phyloP scores from a whole-genome alignment of 2,797 vertebrate genomes.

The Danio choprae region DNA sequence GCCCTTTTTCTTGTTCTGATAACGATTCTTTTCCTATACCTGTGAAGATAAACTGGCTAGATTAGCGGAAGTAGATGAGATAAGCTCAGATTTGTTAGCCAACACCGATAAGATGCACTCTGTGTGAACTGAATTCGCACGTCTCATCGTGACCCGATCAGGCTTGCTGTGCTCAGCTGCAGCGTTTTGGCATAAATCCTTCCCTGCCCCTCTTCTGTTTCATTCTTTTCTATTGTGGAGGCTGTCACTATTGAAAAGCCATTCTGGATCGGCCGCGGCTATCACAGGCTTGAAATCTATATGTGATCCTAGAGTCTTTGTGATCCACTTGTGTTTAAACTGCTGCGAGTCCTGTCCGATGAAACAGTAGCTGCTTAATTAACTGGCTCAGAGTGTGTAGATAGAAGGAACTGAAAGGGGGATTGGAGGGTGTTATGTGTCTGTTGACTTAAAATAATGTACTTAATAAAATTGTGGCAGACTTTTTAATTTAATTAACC shows the following conservation, averaged over 20 bases:
- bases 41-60: conserved; percentile 27
- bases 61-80: conserved; percentile 33
- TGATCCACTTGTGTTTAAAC: background rate
- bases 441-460: background rate
- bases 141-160: conserved; percentile 28
- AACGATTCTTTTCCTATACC: background rate
- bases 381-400: background rate
- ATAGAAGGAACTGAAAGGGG: background rate
- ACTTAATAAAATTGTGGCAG: background rate
- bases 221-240: background rate
- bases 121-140: conserved; percentile 23
- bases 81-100: conserved; percentile 33
- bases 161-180: conserved; percentile 24
- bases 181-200: conserved; percentile 7
- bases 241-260: conserved; percentile 20
- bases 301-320: background rate
- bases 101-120: conserved; percentile 30
- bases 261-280: background rate
- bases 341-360: background rate
- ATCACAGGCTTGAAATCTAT: conserved; percentile 26
- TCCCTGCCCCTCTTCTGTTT: conserved; percentile 16
- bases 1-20: background rate
- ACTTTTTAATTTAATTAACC: conserved; percentile 19
- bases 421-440: conserved; percentile 8
- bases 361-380: conserved; percentile 18